Evolutionary conservation across 2,888 invertebrate species (phyloP).

Genomic region (Atrina japonica): DNA sequence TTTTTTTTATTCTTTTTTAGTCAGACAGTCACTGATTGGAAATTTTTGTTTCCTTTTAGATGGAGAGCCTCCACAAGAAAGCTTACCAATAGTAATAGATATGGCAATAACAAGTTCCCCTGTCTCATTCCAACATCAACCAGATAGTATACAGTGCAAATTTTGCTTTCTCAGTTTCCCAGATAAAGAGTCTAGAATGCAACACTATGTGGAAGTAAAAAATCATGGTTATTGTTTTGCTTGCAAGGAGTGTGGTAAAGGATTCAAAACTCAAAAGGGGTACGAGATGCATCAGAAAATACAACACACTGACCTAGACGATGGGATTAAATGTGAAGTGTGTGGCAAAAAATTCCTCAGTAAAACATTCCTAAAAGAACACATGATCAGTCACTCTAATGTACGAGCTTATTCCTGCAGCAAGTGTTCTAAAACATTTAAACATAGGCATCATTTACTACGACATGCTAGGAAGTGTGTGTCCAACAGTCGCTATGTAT

Average conservation of each 20-base stretch:
- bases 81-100: too few species aligned
- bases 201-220: slow-evolving; percentile 2
- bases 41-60: too few species aligned
- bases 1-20: too few species aligned
- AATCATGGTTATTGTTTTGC: slow-evolving; percentile 8
- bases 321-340: neutral
- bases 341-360: slow-evolving; percentile 17
- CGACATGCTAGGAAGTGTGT: slow-evolving; percentile 1
- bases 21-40: too few species aligned
- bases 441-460: slow-evolving; percentile 11
- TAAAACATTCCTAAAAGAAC: slow-evolving; percentile 2
- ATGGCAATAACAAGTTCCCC: too few species aligned
- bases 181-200: neutral
- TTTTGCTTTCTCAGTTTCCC: slow-evolving; percentile 6
- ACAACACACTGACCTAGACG: slow-evolving; percentile 3
- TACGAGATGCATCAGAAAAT: slow-evolving; percentile 15
- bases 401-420: slow-evolving; percentile 14
- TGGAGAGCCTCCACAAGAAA: too few species aligned
- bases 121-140: neutral
- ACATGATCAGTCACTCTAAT: slow-evolving; percentile 10
- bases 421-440: slow-evolving; percentile 16
- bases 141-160: slow-evolving; percentile 5
- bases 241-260: slow-evolving; percentile 18
- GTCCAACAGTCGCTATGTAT: too few species aligned
- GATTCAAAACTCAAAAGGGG: slow-evolving; percentile 15